Evolutionary conservation across 2,888 invertebrate species (phyloP).

Genomic region (Lasioglossum morio): DNA sequence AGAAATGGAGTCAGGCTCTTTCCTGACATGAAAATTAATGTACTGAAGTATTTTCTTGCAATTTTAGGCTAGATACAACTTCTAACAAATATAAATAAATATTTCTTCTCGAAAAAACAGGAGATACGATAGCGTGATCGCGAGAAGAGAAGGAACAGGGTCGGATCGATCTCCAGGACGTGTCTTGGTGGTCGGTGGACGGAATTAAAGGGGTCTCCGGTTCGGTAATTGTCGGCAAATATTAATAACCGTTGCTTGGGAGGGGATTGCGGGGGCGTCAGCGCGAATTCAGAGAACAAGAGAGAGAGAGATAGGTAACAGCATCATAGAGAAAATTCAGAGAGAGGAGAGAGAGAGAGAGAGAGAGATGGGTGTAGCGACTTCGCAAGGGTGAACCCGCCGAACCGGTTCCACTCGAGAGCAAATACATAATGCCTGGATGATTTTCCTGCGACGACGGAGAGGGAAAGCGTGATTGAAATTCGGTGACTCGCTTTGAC

Average conservation of each 20-base stretch:
- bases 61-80: neutral
- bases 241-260: constrained; percentile 81
- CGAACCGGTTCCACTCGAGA: constrained; percentile 82
- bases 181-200: constrained; percentile 76
- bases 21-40: rapidly evolving
- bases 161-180: constrained; percentile 76
- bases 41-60: neutral
- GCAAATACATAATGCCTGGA: constrained; percentile 84
- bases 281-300: constrained; percentile 60
- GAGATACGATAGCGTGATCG: neutral
- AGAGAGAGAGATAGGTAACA: constrained; percentile 39
- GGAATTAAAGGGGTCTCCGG: constrained; percentile 82
- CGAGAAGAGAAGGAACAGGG: constrained; percentile 4
- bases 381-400: constrained; percentile 75
- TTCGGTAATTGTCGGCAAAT: constrained; percentile 84
- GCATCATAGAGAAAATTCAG: constrained; percentile 24
- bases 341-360: neutral
- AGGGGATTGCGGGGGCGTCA: constrained; percentile 35
- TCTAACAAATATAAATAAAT: neutral
- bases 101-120: neutral
- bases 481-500: constrained; percentile 84
- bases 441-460: constrained; percentile 77
- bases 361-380: constrained; percentile 57
- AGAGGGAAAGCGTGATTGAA: constrained; percentile 80
- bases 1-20: neutral